These are phyloP conservation scores for Fragum sueziense DNA, from an alignment of 2,888 invertebrate genomes.

Conservation along the genomic window DNA sequence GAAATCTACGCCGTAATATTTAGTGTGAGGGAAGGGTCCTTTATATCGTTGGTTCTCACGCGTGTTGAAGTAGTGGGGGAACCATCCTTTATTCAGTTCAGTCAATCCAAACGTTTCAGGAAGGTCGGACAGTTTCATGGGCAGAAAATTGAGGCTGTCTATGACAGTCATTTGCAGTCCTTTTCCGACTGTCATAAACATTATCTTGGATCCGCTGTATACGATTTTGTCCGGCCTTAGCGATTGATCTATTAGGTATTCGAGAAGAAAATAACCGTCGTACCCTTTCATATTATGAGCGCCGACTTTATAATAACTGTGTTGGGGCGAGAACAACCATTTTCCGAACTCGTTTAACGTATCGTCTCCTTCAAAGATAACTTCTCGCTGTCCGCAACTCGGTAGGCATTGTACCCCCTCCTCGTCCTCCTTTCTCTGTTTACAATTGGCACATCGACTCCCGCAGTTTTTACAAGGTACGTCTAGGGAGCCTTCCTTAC, in stretches of 20 bases:
- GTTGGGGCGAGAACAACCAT: constrained; percentile 44
- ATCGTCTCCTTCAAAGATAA: constrained; percentile 39
- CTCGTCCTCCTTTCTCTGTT: constrained; percentile 34
- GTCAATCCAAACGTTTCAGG: constrained; percentile 49
- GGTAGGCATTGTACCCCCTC: constrained; percentile 42
- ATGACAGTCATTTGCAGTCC: constrained; percentile 41
- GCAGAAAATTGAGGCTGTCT: constrained; percentile 51
- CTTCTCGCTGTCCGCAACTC: constrained; percentile 49
- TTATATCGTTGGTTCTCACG: constrained; percentile 48
- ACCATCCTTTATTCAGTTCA: too few relatives aligned
- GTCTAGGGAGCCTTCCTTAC: constrained; percentile 12
- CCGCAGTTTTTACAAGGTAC: constrained; percentile 44
- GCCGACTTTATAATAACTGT: constrained; percentile 38
- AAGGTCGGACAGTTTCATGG: constrained; percentile 49
- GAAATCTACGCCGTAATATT: constrained; percentile 29
- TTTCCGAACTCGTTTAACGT: constrained; percentile 35
- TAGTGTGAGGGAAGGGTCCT: constrained; percentile 41
- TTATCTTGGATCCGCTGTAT: constrained; percentile 30
- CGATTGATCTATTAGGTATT: constrained; percentile 50
- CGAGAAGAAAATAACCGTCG: constrained; percentile 50
- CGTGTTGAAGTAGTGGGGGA: constrained; percentile 54
- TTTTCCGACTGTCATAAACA: constrained; percentile 43
- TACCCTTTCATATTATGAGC: constrained; percentile 53
- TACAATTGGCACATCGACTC: constrained; percentile 38
- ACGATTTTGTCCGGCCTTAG: constrained; percentile 41